Percentiles rank a stretch among this genome's conserved stretches.
Evolutionary conservation across 2,888 invertebrate species (phyloP).

Genomic region (Cerastis leucographa): DNA sequence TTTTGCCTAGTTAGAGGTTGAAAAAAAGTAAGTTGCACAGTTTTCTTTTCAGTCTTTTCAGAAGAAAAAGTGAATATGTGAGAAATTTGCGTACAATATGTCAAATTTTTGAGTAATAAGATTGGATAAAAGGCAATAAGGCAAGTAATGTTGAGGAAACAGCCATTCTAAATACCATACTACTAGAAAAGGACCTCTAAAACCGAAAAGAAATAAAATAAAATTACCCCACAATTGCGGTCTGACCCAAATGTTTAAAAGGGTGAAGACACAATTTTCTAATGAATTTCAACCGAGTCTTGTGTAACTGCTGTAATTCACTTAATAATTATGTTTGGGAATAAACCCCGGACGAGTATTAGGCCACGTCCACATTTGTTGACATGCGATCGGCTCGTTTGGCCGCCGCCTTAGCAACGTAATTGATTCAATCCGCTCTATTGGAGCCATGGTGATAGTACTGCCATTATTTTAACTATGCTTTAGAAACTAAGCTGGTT

Average conservation of each 20-base stretch:
- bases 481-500: slow-evolving; percentile 41
- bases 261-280: slow-evolving; percentile 57
- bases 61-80: not conserved
- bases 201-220: slow-evolving; percentile 12
- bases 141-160: not conserved
- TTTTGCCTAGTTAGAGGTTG: not conserved
- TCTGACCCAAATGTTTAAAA: slow-evolving; percentile 53
- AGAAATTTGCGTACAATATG: not conserved
- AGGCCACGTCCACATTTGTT: slow-evolving; percentile 65
- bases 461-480: slow-evolving; percentile 58
- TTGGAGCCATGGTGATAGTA: slow-evolving; percentile 58
- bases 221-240: slow-evolving; percentile 9
- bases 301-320: slow-evolving; percentile 62
- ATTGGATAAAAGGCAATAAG: too few relatives aligned
- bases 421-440: slow-evolving; percentile 70
- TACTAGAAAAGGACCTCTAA: not conserved
- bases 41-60: not conserved
- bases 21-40: not conserved
- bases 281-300: slow-evolving; percentile 60
- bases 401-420: slow-evolving; percentile 64
- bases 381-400: slow-evolving; percentile 81
- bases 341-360: slow-evolving; percentile 62
- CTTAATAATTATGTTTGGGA: slow-evolving; percentile 69
- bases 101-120: not conserved
- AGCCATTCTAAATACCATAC: not conserved